Percentiles rank a stretch among this genome's conserved stretches.
These are phyloP conservation scores for Osmerus mordax DNA, from an alignment of 2,113 vertebrate genomes.

Conservation along the genomic window DNA sequence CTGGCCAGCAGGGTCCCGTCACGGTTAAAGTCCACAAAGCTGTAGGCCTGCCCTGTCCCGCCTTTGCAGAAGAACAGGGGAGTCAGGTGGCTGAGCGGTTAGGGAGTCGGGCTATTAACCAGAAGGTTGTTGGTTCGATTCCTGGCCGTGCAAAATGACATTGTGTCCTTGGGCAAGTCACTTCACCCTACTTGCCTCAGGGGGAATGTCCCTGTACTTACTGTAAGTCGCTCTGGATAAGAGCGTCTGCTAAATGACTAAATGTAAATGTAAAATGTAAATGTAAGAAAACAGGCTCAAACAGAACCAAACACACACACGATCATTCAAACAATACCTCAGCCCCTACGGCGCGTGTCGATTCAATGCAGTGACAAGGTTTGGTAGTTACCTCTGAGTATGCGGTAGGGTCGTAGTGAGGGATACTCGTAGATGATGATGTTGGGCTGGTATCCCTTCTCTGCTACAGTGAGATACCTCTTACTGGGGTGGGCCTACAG, in stretches of 20 bases:
- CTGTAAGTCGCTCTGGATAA: no score
- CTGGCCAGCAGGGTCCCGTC: slow-evolving; percentile 83
- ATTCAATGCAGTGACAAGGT: not conserved
- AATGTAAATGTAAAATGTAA: no score
- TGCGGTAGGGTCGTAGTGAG: slow-evolving; percentile 76
- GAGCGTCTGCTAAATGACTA: no score
- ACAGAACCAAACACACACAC: not conserved
- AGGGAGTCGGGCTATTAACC: no score
- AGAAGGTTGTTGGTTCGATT: no score
- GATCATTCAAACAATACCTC: no score
- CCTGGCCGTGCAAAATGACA: no score
- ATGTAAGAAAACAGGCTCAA: not conserved
- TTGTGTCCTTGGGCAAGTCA: no score
- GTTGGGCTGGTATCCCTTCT: slow-evolving; percentile 82
- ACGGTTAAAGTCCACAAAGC: slow-evolving; percentile 80
- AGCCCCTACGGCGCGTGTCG: no score
- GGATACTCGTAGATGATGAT: slow-evolving; percentile 89
- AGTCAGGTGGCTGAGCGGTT: no score
- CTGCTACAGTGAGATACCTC: slow-evolving; percentile 81
- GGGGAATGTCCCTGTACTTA: no score
- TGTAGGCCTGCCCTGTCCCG: slow-evolving; percentile 80
- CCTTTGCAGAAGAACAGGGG: slow-evolving; percentile 58
- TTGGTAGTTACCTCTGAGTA: slow-evolving; percentile 76
- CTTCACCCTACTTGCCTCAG: no score
- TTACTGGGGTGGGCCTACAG: slow-evolving; percentile 79